phyloP scores from a whole-genome alignment of 2,797 vertebrate genomes.

The Halcyon leucocephala region DNA sequence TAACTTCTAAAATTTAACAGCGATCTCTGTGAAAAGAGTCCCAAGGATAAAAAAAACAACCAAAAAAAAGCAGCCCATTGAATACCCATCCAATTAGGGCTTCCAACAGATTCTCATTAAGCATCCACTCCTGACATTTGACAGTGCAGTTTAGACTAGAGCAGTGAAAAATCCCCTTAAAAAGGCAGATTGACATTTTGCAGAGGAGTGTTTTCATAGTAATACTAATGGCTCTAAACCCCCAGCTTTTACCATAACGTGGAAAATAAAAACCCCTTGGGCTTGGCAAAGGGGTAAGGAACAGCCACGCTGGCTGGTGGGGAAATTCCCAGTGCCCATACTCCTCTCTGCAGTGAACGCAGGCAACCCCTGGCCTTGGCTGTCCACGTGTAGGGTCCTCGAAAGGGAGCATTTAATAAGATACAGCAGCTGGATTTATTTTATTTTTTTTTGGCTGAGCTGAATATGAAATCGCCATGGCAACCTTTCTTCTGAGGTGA shows the following conservation, averaged over 20 bases:
- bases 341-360: background rate
- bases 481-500: conserved; percentile 81
- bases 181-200: conserved; percentile 70
- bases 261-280: background rate
- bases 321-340: background rate
- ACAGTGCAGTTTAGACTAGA: conserved; percentile 45
- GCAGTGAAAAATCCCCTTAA: conserved; percentile 51
- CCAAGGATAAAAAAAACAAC: conserved; percentile 17
- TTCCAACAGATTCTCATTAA: conserved; percentile 70
- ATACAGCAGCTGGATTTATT: conserved; percentile 57
- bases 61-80: background rate
- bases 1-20: conserved; percentile 64
- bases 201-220: conserved; percentile 34
- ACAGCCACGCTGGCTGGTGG: background rate
- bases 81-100: conserved; percentile 71
- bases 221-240: background rate
- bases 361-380: background rate
- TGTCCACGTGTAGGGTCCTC: conserved; percentile 35
- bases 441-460: conserved; percentile 36
- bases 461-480: conserved; percentile 77
- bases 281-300: background rate
- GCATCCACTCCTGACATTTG: conserved; percentile 61
- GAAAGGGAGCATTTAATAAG: conserved; percentile 77
- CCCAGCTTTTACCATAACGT: background rate
- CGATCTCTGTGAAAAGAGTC: conserved; percentile 46